Conservation (phyloP, 2,113 vertebrate genomes). For the Isurus oxyrinchus region DNA sequence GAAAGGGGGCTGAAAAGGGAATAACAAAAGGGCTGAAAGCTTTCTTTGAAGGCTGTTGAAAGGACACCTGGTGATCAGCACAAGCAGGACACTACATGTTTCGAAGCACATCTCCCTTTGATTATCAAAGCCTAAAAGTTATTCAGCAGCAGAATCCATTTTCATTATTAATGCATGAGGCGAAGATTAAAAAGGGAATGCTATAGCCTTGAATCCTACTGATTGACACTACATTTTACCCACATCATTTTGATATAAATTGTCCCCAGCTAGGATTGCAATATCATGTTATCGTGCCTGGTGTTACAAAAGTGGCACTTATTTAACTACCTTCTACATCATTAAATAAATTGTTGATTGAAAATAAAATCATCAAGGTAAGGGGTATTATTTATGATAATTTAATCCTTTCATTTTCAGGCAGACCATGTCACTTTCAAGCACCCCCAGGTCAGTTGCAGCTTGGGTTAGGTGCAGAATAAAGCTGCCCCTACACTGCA, state of each 20-base stretch:
- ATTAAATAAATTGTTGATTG: not conserved
- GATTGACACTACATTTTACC: constrained; percentile 15
- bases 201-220: constrained; percentile 22
- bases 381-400: not conserved
- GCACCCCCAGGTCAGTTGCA: not conserved
- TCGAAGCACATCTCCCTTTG: not conserved
- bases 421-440: not conserved
- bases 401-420: constrained; percentile 19
- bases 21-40: not conserved
- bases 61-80: not conserved
- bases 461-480: not conserved
- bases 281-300: constrained; percentile 13
- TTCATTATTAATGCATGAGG: constrained; percentile 59
- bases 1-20: not conserved
- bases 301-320: not conserved
- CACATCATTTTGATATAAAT: constrained; percentile 27
- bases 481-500: not conserved
- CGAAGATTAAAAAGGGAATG: constrained; percentile 50
- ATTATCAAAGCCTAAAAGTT: constrained; percentile 29
- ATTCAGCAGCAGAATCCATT: constrained; percentile 44
- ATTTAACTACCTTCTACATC: not conserved
- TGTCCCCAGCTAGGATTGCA: constrained; percentile 18
- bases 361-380: not conserved
- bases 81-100: not conserved
- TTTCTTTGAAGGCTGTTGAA: not conserved